phyloP scores from a whole-genome alignment of 2,113 vertebrate genomes.

The Struthidea cinerea region DNA sequence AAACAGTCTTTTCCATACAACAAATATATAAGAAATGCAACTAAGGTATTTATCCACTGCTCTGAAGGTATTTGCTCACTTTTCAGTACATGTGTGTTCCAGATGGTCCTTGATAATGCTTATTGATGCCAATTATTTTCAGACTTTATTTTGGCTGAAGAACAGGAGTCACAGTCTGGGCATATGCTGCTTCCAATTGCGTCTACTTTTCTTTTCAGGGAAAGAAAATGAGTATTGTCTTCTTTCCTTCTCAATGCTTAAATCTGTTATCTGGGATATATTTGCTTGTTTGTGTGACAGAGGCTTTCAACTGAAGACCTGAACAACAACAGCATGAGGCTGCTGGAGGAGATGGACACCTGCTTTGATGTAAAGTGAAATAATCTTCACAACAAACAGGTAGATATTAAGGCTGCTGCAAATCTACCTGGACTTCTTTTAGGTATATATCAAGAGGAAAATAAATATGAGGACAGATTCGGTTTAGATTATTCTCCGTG shows the following conservation, averaged over 20 bases:
- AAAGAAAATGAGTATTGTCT: background rate
- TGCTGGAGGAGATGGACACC: background rate
- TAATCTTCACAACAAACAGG: background rate
- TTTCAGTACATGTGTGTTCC: background rate
- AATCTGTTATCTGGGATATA: background rate
- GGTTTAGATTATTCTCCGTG: background rate
- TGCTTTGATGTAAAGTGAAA: background rate
- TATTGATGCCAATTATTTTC: conserved; percentile 12
- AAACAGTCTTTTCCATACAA: background rate
- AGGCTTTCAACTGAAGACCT: background rate
- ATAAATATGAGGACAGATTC: conserved; percentile 16
- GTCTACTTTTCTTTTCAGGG: background rate
- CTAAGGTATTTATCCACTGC: background rate
- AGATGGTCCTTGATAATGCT: conserved; percentile 7
- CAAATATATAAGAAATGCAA: background rate
- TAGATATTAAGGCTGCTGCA: background rate
- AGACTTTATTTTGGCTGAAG: conserved; percentile 23
- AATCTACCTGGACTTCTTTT: background rate
- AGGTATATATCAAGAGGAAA: conserved; percentile 9
- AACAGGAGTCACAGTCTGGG: background rate
- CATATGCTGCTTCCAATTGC: background rate
- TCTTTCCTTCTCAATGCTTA: background rate
- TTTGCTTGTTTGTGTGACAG: background rate
- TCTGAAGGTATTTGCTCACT: background rate
- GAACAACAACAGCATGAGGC: background rate